Conservation (phyloP, 2,797 vertebrate genomes). For the Malacoctenus gilli region DNA sequence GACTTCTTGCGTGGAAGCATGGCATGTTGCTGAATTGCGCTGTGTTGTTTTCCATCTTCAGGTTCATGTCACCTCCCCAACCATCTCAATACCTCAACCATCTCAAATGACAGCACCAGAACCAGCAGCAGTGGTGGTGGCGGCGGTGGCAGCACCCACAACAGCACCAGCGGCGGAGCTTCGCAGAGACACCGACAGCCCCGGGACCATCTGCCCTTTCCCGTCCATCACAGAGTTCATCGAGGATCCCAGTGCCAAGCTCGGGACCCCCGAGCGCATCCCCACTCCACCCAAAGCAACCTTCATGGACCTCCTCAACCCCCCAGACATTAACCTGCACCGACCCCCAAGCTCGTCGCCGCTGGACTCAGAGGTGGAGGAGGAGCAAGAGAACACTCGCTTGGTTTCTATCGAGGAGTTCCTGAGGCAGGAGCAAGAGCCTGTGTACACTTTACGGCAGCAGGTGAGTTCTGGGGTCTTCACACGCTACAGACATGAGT, state of each 20-base stretch:
- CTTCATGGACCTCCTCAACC: constrained; percentile 60
- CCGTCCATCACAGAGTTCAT: constrained; percentile 82
- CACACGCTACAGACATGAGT: not conserved
- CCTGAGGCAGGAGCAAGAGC: constrained; percentile 73
- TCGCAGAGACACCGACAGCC: constrained; percentile 71
- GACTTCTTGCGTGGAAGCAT: no score
- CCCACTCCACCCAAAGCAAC: constrained; percentile 63
- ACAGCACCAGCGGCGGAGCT: constrained; percentile 51
- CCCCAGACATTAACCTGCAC: constrained; percentile 62
- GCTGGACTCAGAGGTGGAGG: constrained; percentile 80
- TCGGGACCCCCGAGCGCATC: constrained; percentile 65
- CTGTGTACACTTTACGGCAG: constrained; percentile 44
- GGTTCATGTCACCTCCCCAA: constrained; percentile 64
- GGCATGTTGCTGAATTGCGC: not conserved
- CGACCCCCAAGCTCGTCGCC: constrained; percentile 72
- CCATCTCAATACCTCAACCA: constrained; percentile 46
- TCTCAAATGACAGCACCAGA: constrained; percentile 28
- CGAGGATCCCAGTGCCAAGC: constrained; percentile 77
- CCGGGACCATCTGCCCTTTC: constrained; percentile 70
- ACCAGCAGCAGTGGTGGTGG: constrained; percentile 12
- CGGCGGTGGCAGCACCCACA: no score
- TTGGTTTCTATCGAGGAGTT: constrained; percentile 85
- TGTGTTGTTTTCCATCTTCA: constrained; percentile 43
- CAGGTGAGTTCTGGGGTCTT: constrained; percentile 65
- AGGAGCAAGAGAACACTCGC: constrained; percentile 76